A percentile compares a stretch with the other conserved stretches of the same genome.
Evolutionary conservation across 2,113 vertebrate species (phyloP).

Genomic region (Ophthalmolycus amberensis): DNA sequence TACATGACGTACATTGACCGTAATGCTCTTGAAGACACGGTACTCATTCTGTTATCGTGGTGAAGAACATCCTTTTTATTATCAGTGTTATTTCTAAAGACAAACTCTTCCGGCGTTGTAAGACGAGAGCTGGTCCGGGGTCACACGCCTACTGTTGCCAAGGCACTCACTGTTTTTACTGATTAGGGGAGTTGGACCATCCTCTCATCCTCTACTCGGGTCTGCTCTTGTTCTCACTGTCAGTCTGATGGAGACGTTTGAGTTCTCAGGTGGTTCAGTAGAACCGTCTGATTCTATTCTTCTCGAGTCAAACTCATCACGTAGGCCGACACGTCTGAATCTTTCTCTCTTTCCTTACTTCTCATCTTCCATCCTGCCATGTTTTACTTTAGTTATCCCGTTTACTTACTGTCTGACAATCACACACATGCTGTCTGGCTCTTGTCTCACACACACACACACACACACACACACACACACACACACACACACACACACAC

Average conservation of each 20-base stretch:
- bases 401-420: slow-evolving; percentile 36
- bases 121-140: neutral
- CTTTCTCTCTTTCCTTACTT: neutral
- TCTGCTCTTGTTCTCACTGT: slow-evolving; percentile 55
- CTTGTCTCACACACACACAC: neutral
- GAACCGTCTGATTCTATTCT: neutral
- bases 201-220: neutral
- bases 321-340: neutral
- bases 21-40: no score
- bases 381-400: slow-evolving; percentile 3
- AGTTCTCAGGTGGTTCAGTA: neutral
- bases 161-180: no score
- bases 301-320: neutral
- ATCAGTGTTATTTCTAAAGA: neutral
- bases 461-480: no score
- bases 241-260: neutral
- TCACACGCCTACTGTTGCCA: slow-evolving; percentile 14
- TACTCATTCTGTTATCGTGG: neutral
- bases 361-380: neutral
- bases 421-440: neutral
- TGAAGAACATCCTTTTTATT: neutral
- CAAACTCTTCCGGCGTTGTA: neutral
- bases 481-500: no score
- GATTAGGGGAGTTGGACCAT: no score
- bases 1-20: no score